Base-by-base conservation (phyloP, 2,113 vertebrate genomes). In the Eulacestoma nigropectus region DNA sequence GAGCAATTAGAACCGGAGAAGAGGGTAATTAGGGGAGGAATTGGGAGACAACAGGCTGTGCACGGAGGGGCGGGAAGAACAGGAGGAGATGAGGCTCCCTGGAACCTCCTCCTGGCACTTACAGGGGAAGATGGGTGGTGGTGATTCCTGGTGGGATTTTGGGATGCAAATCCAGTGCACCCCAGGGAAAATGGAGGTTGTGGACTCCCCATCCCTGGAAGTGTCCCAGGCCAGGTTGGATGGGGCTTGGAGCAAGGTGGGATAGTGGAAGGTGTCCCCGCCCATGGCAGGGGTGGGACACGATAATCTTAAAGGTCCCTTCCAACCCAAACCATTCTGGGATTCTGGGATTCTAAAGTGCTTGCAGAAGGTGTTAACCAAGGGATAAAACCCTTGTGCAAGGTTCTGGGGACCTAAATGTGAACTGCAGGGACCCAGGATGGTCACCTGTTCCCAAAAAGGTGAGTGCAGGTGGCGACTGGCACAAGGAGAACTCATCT, bases 261-360 rank as follows among this genome's bases (percentile, higher is more conserved):
- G 8, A 4, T 13, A 29, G 15, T 33, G 17, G 41, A 47, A 83
- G 25, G 13, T 27, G 10, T 21, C 3, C 16, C 33, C 46, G 53
- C 13, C 46, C 11, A 9, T 13, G 30, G 53, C 62, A 75, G 25
- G 4, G 16, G 15, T 23, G 69, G 46, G 30, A 41, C 5, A 1
- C 4, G 21, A 22, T 35, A 3, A 26, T 11, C 11, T 19, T 62
- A 33, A 19, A 62, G 8, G 63, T 41, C 18, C 8, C 11, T 74
- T 69, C 30, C 14, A 26, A 41, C 16, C 30, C 62, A 55, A 62
- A 46, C 16, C 33, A 12, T 74, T 50, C 27, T 21, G 49, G 1
- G 0, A 25, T 35, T 55, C 55, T 32, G 0, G 13, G 16, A 30
- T 20, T 79, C 23, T 25, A 4, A 4, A 30, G 9, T 0, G 6